phyloP scores from a whole-genome alignment of 1,140 invertebrate genomes.

The Ptiloglossa arizonensis region DNA sequence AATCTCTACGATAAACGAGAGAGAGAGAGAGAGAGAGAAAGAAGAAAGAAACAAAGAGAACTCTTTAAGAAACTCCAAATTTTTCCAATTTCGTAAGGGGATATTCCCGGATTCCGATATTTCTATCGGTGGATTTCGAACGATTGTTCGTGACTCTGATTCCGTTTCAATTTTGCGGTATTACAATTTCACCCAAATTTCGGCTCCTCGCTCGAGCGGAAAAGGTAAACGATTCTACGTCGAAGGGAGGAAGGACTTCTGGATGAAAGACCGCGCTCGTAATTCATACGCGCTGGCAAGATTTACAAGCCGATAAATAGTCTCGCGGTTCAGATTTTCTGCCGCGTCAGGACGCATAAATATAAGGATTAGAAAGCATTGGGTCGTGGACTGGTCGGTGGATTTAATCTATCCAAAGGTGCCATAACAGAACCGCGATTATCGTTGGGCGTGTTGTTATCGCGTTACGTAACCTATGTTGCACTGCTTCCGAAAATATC shows the following conservation, averaged over 20 bases:
- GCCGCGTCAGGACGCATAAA: not conserved
- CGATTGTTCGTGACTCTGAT: no score
- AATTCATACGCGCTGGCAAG: not conserved
- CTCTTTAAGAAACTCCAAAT: no score
- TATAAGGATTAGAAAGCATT: constrained; percentile 24
- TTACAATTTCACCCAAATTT: no score
- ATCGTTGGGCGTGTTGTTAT: constrained; percentile 2
- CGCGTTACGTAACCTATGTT: not conserved
- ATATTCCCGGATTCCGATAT: no score
- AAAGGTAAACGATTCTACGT: not conserved
- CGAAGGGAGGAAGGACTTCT: not conserved
- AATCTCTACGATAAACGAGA: no score
- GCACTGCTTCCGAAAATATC: no score
- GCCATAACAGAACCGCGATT: not conserved
- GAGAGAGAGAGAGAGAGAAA: no score
- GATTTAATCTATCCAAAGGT: constrained; percentile 13
- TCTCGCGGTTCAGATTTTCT: not conserved
- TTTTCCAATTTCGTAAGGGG: no score
- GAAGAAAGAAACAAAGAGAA: no score
- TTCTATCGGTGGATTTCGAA: no score
- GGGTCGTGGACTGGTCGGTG: not conserved
- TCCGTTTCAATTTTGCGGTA: no score
- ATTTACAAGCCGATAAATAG: constrained; percentile 16
- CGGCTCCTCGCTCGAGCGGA: not conserved
- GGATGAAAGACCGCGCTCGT: no score